phyloP scores from a whole-genome alignment of 2,797 vertebrate genomes.

The Cichlasoma orientale region DNA sequence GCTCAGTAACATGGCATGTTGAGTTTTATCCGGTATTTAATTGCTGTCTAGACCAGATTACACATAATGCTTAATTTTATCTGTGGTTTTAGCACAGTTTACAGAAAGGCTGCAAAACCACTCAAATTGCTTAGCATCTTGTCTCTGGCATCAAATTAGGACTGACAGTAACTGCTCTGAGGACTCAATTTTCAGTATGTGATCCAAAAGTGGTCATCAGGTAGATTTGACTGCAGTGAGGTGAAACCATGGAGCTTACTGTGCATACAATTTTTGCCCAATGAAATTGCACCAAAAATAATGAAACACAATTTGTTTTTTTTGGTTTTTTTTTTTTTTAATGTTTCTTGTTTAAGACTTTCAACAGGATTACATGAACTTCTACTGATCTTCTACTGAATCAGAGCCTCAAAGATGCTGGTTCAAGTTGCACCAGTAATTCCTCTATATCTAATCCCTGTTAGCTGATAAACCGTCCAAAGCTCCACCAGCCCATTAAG shows the following conservation, averaged over 20 bases:
- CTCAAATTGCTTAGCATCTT: slow-evolving; percentile 16
- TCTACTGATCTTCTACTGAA: slow-evolving; percentile 27
- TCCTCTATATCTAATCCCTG: slow-evolving; percentile 31
- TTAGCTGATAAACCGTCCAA: slow-evolving; percentile 24
- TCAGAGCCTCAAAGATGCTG: slow-evolving; percentile 15
- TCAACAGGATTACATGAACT: not conserved
- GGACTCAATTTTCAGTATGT: not conserved
- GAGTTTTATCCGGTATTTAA: slow-evolving; percentile 47
- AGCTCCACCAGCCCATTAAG: slow-evolving; percentile 3
- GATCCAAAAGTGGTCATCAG: slow-evolving; percentile 12
- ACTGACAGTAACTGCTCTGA: slow-evolving; percentile 17
- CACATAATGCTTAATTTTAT: slow-evolving; percentile 45
- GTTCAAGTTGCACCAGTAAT: slow-evolving; percentile 29
- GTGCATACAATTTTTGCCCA: not conserved
- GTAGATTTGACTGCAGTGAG: not conserved
- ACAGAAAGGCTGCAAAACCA: slow-evolving; percentile 11
- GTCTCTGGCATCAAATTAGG: slow-evolving; percentile 14
- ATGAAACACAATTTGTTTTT: not conserved
- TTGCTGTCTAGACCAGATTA: slow-evolving; percentile 55
- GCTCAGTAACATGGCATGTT: slow-evolving; percentile 28
- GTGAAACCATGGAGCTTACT: not conserved
- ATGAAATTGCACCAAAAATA: not conserved
- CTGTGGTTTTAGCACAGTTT: slow-evolving; percentile 26
- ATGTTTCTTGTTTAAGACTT: slow-evolving; percentile 4
- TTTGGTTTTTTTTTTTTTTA: not conserved